phyloP scores from a whole-genome alignment of 2,113 vertebrate species.

The Podilymbus podiceps region DNA sequence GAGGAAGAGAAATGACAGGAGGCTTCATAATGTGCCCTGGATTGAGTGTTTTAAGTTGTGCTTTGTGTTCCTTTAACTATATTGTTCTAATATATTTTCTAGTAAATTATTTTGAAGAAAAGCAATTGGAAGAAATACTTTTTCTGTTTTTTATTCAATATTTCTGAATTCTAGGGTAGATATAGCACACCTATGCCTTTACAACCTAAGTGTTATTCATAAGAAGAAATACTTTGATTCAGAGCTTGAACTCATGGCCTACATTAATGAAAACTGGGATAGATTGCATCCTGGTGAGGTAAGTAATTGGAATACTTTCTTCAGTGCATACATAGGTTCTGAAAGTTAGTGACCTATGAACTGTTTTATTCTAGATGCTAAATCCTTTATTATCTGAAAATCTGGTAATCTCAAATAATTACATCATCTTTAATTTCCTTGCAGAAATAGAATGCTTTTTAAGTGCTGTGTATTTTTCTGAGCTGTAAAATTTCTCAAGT shows the following conservation, averaged over 20 bases:
- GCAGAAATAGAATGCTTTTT: background rate
- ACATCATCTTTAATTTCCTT: background rate
- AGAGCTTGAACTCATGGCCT: conserved; percentile 93
- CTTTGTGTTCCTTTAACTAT: background rate
- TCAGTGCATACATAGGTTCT: background rate
- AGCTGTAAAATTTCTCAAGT: background rate
- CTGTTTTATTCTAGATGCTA: background rate
- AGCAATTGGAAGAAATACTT: background rate
- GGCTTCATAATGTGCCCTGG: background rate
- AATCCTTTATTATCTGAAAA: background rate
- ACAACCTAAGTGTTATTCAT: conserved; percentile 97
- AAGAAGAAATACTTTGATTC: conserved; percentile 99
- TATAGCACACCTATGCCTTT: conserved; percentile 95
- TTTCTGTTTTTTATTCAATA: conserved; percentile 23
- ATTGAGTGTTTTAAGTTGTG: background rate
- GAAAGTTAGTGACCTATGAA: background rate
- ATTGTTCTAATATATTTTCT: background rate
- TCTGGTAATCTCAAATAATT: background rate
- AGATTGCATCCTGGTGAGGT: conserved; percentile 93
- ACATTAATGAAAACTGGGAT: conserved; percentile 98
- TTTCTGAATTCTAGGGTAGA: conserved; percentile 87
- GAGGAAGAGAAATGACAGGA: background rate
- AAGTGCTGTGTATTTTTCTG: background rate
- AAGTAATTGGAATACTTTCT: conserved; percentile 38
- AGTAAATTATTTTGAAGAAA: background rate